phyloP scores from a whole-genome alignment of 2,888 invertebrate genomes.

The Synergus umbraculus region DNA sequence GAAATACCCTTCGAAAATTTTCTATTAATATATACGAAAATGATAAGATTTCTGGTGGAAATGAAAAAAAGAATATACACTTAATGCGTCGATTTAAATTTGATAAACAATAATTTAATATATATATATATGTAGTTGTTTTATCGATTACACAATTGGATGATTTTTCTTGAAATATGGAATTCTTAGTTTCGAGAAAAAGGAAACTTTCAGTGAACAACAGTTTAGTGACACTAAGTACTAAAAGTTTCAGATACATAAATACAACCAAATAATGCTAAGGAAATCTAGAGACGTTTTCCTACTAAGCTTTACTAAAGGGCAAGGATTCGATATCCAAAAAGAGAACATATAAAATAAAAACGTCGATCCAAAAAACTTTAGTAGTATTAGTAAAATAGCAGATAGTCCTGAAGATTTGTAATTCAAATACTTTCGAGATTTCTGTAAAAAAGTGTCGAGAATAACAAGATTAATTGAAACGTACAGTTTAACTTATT shows the following conservation, averaged over 20 bases:
- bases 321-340: neutral
- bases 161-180: neutral
- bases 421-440: slow-evolving; percentile 13
- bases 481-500: neutral
- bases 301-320: neutral
- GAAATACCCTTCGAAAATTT: neutral
- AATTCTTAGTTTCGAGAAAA: neutral
- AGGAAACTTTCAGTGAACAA: neutral
- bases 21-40: neutral
- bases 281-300: neutral
- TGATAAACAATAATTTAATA: neutral
- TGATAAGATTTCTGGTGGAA: neutral
- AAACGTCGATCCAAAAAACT: slow-evolving; percentile 3
- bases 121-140: neutral
- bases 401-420: neutral
- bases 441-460: neutral
- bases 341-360: neutral
- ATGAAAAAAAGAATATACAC: slow-evolving; percentile 8
- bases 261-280: slow-evolving; percentile 13
- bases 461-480: neutral
- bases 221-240: neutral
- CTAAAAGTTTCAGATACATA: neutral
- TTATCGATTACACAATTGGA: neutral
- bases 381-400: slow-evolving; percentile 18
- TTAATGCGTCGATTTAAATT: neutral